Base-by-base conservation (phyloP, 1,140 invertebrate species). In the Leptestheria dahalacensis region DNA sequence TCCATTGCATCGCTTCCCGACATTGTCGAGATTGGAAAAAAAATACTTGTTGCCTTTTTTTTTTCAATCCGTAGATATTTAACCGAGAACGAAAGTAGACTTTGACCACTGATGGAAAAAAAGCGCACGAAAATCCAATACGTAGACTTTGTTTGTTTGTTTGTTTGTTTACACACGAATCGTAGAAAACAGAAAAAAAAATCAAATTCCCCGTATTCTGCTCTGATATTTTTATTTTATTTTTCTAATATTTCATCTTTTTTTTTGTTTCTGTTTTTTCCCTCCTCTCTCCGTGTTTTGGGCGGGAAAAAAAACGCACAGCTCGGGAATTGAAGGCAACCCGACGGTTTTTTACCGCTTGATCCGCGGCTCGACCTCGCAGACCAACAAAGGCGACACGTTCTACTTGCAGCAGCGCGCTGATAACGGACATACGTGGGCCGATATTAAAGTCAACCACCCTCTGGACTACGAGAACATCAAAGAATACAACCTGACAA, bases 401-500 rank as follows among this genome's bases (percentile, higher is more conserved):
- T 94, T 94, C 74, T 94, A 95, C 73, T 78, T 94, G 62, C 90
- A 92, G 81, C 90, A 93, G 76, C 79, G 90, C 68, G 80, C 82
- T 46, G 89, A 94, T 65, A 87, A 89, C 69, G 85, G 86, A 25
- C 86, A 85, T 64, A 92, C 88, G 64, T 94, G 89, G 88, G 89
- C 88, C 11, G 90, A 93, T 69, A 89, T 95, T 72, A 91, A 93
- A 78, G 90, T 95, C 62, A 94, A 96, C 76, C 90, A 94, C 77
- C 89, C 88, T 15, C 73, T 96, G 64, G 91, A 96, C 74, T 96
- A 89, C 71, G 91, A 95, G 72, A 88, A 82, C 65, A 92, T 94
- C 70, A 91, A 91, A 73, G 90, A 94, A 71, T 96, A 95, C 70
- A 95, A 94, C 79, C 75, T 96, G 59, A 96, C 91, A 3, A 90